Evolutionary conservation across 2,888 invertebrate species (phyloP).

Genomic region (Caenorhabditis panamensis): DNA sequence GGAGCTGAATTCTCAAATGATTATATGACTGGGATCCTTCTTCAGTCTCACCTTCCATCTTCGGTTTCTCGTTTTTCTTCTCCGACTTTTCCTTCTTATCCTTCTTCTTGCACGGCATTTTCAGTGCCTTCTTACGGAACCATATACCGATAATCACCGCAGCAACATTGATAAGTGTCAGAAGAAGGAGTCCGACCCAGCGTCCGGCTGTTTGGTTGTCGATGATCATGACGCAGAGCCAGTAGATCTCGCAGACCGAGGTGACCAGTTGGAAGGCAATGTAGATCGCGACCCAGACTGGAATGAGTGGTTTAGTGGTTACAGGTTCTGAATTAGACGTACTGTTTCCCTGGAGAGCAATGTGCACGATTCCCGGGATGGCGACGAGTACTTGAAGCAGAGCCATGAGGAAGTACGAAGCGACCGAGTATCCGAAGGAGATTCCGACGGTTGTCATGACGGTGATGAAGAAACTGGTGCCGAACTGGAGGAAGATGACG

Average conservation of each 20-base stretch:
- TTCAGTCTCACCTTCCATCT: conserved; percentile 20
- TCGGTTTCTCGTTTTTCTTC: conserved; percentile 18
- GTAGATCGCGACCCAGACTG: conserved; percentile 51
- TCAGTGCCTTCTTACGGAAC: conserved; percentile 37
- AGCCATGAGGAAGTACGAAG: conserved; percentile 45
- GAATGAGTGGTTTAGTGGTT: neutral
- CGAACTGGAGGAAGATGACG: conserved; percentile 54
- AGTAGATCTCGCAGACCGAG: conserved; percentile 43
- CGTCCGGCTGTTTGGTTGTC: conserved; percentile 24
- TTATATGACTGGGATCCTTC: neutral
- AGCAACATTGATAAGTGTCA: conserved; percentile 22
- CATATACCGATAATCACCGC: conserved; percentile 36
- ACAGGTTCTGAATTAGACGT: neutral
- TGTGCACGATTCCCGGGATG: conserved; percentile 40
- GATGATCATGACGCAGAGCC: conserved; percentile 55
- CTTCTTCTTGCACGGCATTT: conserved; percentile 18
- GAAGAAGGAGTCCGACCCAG: conserved; percentile 27
- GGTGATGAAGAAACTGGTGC: conserved; percentile 30
- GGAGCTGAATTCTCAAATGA: conserved; percentile 18
- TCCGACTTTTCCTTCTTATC: conserved; percentile 5
- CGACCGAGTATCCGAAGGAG: conserved; percentile 32
- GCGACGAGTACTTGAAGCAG: conserved; percentile 51
- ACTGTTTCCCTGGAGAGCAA: conserved; percentile 32
- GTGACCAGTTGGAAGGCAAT: conserved; percentile 46
- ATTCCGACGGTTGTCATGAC: conserved; percentile 53